These are phyloP conservation scores for Eutrigla gurnardus DNA, from an alignment of 2,797 vertebrate genomes.

Conservation along the genomic window DNA sequence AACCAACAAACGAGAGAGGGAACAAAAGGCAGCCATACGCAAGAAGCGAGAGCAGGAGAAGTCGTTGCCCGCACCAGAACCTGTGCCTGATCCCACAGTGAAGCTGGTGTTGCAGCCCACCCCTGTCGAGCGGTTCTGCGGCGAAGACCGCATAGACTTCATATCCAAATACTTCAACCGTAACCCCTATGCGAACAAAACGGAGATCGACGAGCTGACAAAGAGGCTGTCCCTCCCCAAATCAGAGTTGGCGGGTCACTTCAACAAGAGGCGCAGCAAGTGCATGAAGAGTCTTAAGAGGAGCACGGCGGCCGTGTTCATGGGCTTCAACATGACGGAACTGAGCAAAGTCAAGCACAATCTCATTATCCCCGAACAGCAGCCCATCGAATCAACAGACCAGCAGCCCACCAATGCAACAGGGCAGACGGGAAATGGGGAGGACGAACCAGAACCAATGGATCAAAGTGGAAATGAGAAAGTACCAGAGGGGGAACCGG, in stretches of 20 bases:
- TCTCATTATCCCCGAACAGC: constrained; percentile 71
- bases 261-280: constrained; percentile 88
- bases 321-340: constrained; percentile 95
- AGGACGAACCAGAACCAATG: constrained; percentile 43
- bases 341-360: constrained; percentile 90
- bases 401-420: not conserved
- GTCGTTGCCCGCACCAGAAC: constrained; percentile 19
- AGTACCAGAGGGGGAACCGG: constrained; percentile 13
- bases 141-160: constrained; percentile 90
- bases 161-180: constrained; percentile 92
- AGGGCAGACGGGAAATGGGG: constrained; percentile 4
- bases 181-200: constrained; percentile 90
- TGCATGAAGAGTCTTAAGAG: constrained; percentile 92
- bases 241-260: constrained; percentile 88
- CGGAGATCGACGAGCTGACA: constrained; percentile 90
- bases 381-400: not conserved
- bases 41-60: constrained; percentile 83
- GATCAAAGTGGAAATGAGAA: constrained; percentile 50
- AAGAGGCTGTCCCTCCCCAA: constrained; percentile 86
- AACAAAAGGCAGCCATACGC: constrained; percentile 84
- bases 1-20: constrained; percentile 83
- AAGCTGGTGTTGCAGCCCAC: constrained; percentile 88
- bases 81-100: constrained; percentile 70
- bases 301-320: constrained; percentile 83
- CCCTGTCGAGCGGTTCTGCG: constrained; percentile 75